Evolutionary conservation across 2,888 invertebrate species (phyloP), one percentile per base, ranked within the genome.

Genomic region (Tethea ocularis): DNA sequence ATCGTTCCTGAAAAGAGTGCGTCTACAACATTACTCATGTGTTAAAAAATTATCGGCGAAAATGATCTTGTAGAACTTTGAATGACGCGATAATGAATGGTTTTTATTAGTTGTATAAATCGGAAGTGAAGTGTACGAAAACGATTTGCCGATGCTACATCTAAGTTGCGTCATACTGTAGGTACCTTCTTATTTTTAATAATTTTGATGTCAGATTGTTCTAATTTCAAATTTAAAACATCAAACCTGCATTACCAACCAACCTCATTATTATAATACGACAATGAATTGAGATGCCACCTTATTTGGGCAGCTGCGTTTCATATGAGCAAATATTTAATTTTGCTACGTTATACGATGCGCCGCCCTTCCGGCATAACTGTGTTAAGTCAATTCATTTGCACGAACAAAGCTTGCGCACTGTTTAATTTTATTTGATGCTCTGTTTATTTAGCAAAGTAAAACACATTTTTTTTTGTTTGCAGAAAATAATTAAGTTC

Each of bases 291-390:
- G 67, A 77, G 74, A 71, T 72, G 72, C 71, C 74, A 67, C 24
- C 64, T 20, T 78, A 67, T 78, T 78, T 78, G 69, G 67, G 63
- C 76, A 77, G 76, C 72, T 78, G 72, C 54, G 33, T 33, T 20
- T 46, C 20, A 46, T 33, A 33, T 29, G 52, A 26, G 26, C 22
- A 54, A 22, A 56, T 58, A 38, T 33, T 59, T 60, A 56, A 55
- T 53, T 54, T 51, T 36, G 29, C 53, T 33, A 33, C 33, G 33
- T 54, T 54, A 46, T 10, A 46, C 46, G 46, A 51, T 57, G 56
- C 52, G 54, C 10, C 59, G 56, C 55, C 51, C 62, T 64, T 58
- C 61, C 59, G 61, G 58, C 63, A 62, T 59, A 58, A 61, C 59
- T 56, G 54, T 59, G 58, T 51, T 52, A 53, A 26, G 55, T 46